phyloP scores from a whole-genome alignment of 2,888 invertebrate species.

The Melolontha melolontha region DNA sequence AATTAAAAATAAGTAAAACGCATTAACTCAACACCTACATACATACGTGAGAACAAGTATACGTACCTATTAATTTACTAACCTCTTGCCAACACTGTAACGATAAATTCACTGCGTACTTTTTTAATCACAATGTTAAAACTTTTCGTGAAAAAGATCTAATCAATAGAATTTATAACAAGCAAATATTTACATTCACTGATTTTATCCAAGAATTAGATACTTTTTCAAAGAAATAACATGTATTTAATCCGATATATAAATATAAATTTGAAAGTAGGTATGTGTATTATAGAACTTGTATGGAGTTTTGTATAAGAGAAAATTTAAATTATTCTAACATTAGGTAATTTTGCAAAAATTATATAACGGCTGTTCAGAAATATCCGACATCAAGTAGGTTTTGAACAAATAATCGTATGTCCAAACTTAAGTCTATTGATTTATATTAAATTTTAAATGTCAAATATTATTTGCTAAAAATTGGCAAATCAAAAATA shows the following conservation, averaged over 20 bases:
- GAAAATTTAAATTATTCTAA: no score
- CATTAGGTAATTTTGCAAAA: no score
- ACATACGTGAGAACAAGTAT: constrained; percentile 9
- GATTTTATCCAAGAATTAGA: constrained; percentile 13
- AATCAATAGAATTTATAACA: constrained; percentile 15
- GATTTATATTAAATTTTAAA: no score
- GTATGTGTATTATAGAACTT: background rate
- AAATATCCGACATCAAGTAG: no score
- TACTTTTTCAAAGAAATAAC: constrained; percentile 6
- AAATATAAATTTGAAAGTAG: background rate
- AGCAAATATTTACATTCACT: constrained; percentile 6
- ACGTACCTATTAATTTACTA: constrained; percentile 25
- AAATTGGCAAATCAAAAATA: no score
- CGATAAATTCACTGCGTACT: constrained; percentile 6
- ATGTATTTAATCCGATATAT: background rate
- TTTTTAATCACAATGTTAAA: constrained; percentile 20
- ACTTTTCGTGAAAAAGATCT: constrained; percentile 17
- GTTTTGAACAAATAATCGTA: no score
- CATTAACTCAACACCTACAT: constrained; percentile 21
- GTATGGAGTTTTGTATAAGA: background rate
- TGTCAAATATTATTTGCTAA: no score
- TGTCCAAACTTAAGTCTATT: no score
- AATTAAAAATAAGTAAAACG: constrained; percentile 30
- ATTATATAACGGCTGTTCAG: no score
- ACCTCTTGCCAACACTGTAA: constrained; percentile 11